These are phyloP conservation scores for Lysandra bellargus DNA, from an alignment of 2,888 invertebrate species.

Conservation along the genomic window DNA sequence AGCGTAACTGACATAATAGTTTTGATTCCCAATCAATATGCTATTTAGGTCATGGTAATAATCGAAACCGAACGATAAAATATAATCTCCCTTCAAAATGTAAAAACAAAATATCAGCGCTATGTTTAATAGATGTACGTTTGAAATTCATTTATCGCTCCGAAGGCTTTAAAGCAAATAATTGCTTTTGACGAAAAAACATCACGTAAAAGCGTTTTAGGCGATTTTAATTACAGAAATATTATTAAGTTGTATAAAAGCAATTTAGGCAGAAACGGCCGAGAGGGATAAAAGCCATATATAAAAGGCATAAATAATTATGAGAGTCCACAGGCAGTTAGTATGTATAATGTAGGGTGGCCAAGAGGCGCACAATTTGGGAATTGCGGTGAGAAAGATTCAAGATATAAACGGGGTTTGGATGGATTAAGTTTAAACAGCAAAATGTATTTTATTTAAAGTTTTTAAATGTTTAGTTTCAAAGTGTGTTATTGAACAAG, in stretches of 20 bases:
- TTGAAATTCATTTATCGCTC: slow-evolving; percentile 7
- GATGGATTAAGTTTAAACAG: background rate
- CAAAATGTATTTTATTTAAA: background rate
- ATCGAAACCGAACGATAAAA: background rate
- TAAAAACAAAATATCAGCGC: slow-evolving; percentile 13
- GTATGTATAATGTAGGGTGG: slow-evolving; percentile 29
- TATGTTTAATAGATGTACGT: background rate
- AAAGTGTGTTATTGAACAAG: too few species aligned
- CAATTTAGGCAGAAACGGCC: slow-evolving; percentile 59
- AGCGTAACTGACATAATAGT: background rate
- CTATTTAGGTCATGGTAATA: background rate
- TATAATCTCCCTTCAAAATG: background rate
- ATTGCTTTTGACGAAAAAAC: slow-evolving; percentile 29
- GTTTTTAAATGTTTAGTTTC: background rate
- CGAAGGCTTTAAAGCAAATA: slow-evolving; percentile 24
- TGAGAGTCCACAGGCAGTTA: slow-evolving; percentile 58
- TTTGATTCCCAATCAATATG: background rate
- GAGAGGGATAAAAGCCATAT: slow-evolving; percentile 62
- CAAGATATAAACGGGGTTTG: background rate
- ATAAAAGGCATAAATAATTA: slow-evolving; percentile 75
- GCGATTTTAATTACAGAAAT: slow-evolving; percentile 76
- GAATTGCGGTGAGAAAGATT: background rate
- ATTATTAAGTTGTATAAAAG: slow-evolving; percentile 75
- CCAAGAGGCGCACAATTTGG: background rate
- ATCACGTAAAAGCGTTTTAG: slow-evolving; percentile 32